These are phyloP conservation scores for Chlorospingus semifuscus DNA, from an alignment of 2,797 vertebrate genomes.

Conservation along the genomic window DNA sequence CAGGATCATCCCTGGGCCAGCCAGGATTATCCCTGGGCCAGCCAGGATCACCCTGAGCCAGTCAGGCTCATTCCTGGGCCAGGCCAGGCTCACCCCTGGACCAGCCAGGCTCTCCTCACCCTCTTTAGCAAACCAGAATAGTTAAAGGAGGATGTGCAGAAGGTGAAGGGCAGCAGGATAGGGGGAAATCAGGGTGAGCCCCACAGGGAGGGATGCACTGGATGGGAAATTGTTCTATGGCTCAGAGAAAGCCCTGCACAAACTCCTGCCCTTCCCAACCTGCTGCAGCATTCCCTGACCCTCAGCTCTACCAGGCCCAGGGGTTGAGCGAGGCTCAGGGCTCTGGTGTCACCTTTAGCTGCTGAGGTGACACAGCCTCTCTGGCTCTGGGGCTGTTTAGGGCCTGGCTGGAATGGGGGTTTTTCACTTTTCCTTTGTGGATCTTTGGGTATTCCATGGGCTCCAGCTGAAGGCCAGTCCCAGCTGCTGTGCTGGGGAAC, in stretches of 20 bases:
- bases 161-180: background rate
- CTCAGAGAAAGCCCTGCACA: slow-evolving; percentile 17
- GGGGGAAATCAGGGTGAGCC: background rate
- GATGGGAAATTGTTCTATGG: background rate
- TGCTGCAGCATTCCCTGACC: background rate
- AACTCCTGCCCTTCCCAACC: background rate
- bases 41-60: too few species aligned
- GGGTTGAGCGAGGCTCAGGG: slow-evolving; percentile 24
- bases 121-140: background rate
- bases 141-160: background rate
- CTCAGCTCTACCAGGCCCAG: background rate
- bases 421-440: background rate
- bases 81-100: too few species aligned
- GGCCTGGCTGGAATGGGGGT: background rate
- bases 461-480: background rate
- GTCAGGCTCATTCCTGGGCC: background rate
- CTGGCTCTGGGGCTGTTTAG: slow-evolving; percentile 1
- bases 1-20: rapidly evolving
- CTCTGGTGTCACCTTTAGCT: slow-evolving; percentile 18
- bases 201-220: rapidly evolving
- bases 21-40: too few species aligned
- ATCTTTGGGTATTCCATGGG: background rate
- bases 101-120: background rate
- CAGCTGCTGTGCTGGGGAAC: background rate
- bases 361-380: background rate